Evolutionary conservation across 2,888 invertebrate genomes (phyloP).

Genomic region (Apamea epomidion): DNA sequence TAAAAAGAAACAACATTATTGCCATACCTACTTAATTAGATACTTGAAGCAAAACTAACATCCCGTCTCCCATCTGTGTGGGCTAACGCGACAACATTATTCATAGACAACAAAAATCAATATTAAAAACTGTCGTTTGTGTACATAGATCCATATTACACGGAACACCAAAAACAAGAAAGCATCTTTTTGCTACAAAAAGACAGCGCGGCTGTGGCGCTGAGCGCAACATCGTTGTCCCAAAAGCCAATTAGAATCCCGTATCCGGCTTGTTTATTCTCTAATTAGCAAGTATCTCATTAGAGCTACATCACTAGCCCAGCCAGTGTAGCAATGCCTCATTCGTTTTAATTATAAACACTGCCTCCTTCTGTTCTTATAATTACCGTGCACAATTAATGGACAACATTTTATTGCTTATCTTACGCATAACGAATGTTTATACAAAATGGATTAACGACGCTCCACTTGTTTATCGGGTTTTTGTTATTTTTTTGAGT

Average conservation of each 20-base stretch:
- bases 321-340: slow-evolving; percentile 82
- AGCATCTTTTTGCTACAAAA: slow-evolving; percentile 69
- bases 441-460: slow-evolving; percentile 75
- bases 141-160: slow-evolving; percentile 42
- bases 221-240: slow-evolving; percentile 79
- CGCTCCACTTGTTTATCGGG: slow-evolving; percentile 62
- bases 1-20: neutral
- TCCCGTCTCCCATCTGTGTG: neutral
- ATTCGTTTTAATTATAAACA: slow-evolving; percentile 90
- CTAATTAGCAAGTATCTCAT: slow-evolving; percentile 89
- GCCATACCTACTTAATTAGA: neutral
- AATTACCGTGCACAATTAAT: slow-evolving; percentile 86
- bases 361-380: slow-evolving; percentile 83
- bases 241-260: slow-evolving; percentile 89
- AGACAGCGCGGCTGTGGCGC: slow-evolving; percentile 64
- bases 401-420: slow-evolving; percentile 84
- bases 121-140: slow-evolving; percentile 12
- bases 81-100: neutral
- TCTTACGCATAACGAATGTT: slow-evolving; percentile 78
- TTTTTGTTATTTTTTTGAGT: slow-evolving; percentile 63
- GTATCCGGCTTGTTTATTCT: slow-evolving; percentile 88
- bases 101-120: slow-evolving; percentile 12
- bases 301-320: slow-evolving; percentile 87
- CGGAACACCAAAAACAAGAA: slow-evolving; percentile 60
- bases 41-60: neutral